Conservation (phyloP, 92 coral and sea anemone genomes). For the Hydrozoanthus gracilis region DNA sequence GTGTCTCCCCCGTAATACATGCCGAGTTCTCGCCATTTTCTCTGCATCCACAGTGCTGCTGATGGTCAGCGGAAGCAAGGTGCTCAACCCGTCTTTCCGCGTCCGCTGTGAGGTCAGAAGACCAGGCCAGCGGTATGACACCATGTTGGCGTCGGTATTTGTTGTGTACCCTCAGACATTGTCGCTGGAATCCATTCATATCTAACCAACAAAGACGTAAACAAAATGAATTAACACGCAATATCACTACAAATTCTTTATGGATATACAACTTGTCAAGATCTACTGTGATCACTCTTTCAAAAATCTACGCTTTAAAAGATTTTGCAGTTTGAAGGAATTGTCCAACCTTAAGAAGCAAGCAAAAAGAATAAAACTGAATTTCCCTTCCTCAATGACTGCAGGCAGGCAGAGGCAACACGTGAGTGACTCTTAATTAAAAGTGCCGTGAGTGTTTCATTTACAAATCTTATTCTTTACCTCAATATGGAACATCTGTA, state of each 20-base stretch:
- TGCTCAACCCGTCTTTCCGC: slow-evolving; percentile 78
- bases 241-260: neutral
- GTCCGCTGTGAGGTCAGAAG: slow-evolving; percentile 73
- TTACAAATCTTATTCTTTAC: too few relatives aligned
- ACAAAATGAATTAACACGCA: neutral
- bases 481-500: too few relatives aligned
- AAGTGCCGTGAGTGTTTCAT: too few relatives aligned
- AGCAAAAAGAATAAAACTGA: too few relatives aligned
- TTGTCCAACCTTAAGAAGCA: too few relatives aligned
- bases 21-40: slow-evolving; percentile 71
- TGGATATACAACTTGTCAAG: neutral
- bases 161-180: slow-evolving; percentile 91
- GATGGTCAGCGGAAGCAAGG: slow-evolving; percentile 64
- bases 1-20: slow-evolving; percentile 59
- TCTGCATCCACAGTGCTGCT: slow-evolving; percentile 72
- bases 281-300: too few relatives aligned
- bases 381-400: too few relatives aligned
- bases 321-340: too few relatives aligned
- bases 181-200: slow-evolving; percentile 83
- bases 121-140: slow-evolving; percentile 79
- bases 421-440: too few relatives aligned
- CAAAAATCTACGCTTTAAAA: too few relatives aligned
- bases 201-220: slow-evolving; percentile 13
- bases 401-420: too few relatives aligned
- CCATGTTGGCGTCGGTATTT: slow-evolving; percentile 86